Percentiles rank a stretch among this genome's conserved stretches.
Evolutionary conservation across 1,140 invertebrate genomes (phyloP).

Genomic region (honey bee (Apis mellifera)): Amel_HAv3.1 CM009936.2:5607001-5607500

Average conservation of each 20-base stretch:
- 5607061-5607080: slow-evolving; percentile 80
- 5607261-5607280: slow-evolving; percentile 34
- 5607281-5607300: neutral
- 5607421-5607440: neutral
- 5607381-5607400: neutral
- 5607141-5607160: neutral
- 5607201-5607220: neutral
- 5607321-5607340: neutral
- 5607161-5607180: neutral
- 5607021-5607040: slow-evolving; percentile 79
- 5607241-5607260: neutral
- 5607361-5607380: slow-evolving; percentile 8
- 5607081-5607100: slow-evolving; percentile 69
- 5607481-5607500: too few relatives aligned
- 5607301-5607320: neutral
- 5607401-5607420: neutral
- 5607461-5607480: too few relatives aligned
- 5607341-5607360: neutral
- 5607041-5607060: slow-evolving; percentile 81
- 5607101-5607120: slow-evolving; percentile 30
- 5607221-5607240: neutral
- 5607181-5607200: slow-evolving; percentile 36
- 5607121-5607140: slow-evolving; percentile 25
- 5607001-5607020: slow-evolving; percentile 75
- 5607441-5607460: neutral